Percentiles rank a stretch among this genome's conserved stretches.
Evolutionary conservation across 2,888 invertebrate genomes (phyloP).

Genomic region (Congeria kusceri): DNA sequence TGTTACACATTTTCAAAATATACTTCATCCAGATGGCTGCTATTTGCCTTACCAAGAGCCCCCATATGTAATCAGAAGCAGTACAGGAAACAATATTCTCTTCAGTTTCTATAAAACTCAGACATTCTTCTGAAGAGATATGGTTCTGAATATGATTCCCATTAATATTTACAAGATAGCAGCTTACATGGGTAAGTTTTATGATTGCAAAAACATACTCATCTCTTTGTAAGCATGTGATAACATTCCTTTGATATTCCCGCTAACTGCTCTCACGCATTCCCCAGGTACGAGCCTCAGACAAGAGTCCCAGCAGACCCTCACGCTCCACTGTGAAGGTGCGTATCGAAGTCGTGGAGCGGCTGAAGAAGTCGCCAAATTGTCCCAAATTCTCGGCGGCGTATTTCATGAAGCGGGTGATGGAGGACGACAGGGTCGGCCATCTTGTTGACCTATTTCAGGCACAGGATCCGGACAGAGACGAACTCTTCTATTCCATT

Average conservation of each 20-base stretch:
- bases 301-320: constrained; percentile 75
- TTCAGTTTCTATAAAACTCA: too few species aligned
- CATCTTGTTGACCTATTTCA: constrained; percentile 94
- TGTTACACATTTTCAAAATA: too few species aligned
- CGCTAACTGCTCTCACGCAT: not conserved
- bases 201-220: too few species aligned
- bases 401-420: constrained; percentile 74
- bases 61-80: too few species aligned
- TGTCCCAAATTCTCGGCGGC: constrained; percentile 88
- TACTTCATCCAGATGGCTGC: too few species aligned
- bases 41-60: too few species aligned
- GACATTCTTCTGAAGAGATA: too few species aligned
- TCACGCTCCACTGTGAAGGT: constrained; percentile 86
- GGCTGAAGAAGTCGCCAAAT: constrained; percentile 85
- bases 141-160: too few species aligned
- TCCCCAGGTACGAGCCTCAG: constrained; percentile 72
- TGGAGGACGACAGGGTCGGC: constrained; percentile 91
- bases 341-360: constrained; percentile 73
- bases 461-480: constrained; percentile 94
- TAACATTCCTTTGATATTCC: not conserved
- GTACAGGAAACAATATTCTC: too few species aligned
- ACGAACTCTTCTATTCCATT: constrained; percentile 96
- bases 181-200: too few species aligned
- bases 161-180: too few species aligned
- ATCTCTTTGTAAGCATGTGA: too few species aligned